Base-by-base conservation (phyloP, 1,140 invertebrate genomes). In the Drosophila teissieri region DNA sequence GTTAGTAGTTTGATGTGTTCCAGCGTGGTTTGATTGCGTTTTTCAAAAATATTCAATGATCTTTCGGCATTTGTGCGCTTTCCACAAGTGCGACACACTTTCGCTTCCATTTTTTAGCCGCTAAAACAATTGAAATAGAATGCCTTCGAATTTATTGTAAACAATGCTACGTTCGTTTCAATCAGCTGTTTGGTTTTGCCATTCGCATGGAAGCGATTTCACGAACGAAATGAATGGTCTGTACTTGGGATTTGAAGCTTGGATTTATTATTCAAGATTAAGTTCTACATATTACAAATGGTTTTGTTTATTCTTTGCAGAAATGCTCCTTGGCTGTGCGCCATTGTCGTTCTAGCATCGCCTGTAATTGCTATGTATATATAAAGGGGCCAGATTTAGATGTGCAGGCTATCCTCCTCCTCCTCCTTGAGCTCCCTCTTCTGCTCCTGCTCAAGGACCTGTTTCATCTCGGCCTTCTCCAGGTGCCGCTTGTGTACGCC, bases 381-480 rank as follows among this genome's bases (percentile, higher is more conserved):
- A 15, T 39, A 15, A 10, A 24, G 40, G 3, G 19, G 19, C 19
- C 14, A 8, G 36, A n/a, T 17, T 34, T 74, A 74, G 70, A 86
- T 76, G 22, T 88, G 79, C 63, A 86, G 62, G 24, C 80, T 83
- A 37, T 88, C 84, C 31, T 88, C 83, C 40, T 88, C 83, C 65
- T 83, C 86, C 48, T 83, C 79, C 51, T 84, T 84, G 12, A 88
- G 67, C 31, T 84, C 74, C 19, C 75, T 46, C 15, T 73, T 81
- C 14, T 78, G 84, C 15, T 88, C 84, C 12, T 94, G 24, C 92
- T 93, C 78, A 92, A 94, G 69, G 92, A 93, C 40, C 78, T 90
- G 81, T 92, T 94, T 85, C 93, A 94, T 76, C 92, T 94, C 24
- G 92, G 93, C 60, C 93, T 89, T 89, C 27, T 89, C 84, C 37